Conservation (phyloP, 2,888 invertebrate genomes). For the Watsonalla binaria region DNA sequence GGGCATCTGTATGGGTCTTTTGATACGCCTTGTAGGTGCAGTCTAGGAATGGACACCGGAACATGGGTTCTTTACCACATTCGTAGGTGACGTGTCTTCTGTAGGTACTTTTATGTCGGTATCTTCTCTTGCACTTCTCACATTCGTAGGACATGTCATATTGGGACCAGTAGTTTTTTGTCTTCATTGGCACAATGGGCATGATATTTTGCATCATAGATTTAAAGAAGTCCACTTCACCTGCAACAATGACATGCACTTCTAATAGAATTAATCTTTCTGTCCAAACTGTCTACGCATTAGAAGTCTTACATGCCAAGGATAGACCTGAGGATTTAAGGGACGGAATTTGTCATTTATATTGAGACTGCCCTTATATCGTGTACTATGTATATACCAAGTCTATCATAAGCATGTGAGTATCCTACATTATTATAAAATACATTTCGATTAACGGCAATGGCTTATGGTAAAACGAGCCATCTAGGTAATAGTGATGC, state of each 20-base stretch:
- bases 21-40: constrained; percentile 74
- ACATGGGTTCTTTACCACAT: constrained; percentile 81
- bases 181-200: constrained; percentile 71
- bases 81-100: constrained; percentile 84
- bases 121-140: constrained; percentile 84
- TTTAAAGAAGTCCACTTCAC: constrained; percentile 75
- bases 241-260: constrained; percentile 63
- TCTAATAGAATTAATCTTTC: background rate
- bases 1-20: constrained; percentile 73
- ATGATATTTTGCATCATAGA: constrained; percentile 71
- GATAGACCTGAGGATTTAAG: background rate
- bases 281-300: background rate
- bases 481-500: too few species aligned
- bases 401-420: background rate
- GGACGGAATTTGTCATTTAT: background rate
- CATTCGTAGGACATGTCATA: constrained; percentile 76
- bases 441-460: too few species aligned
- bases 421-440: background rate
- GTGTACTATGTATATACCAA: too few species aligned
- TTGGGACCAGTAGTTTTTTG: constrained; percentile 72
- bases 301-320: background rate
- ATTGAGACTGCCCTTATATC: background rate
- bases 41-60: constrained; percentile 68
- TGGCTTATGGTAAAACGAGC: too few species aligned
- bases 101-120: constrained; percentile 86